phyloP scores from a whole-genome alignment of 2,797 vertebrate genomes.

The Macroramphosus scolopax region DNA sequence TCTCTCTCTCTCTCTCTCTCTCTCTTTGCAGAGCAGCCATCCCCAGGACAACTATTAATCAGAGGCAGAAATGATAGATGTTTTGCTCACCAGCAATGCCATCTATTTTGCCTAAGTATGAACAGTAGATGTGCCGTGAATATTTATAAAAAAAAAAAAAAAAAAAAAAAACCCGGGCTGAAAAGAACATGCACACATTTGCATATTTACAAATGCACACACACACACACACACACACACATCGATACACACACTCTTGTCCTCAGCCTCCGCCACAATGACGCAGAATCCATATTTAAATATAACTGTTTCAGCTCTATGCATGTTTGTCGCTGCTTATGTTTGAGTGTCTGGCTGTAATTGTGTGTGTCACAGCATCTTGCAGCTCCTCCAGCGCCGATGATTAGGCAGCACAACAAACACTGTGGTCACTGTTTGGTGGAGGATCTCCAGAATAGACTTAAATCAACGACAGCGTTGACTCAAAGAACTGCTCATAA shows the following conservation, averaged over 20 bases:
- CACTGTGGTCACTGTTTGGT: conserved; percentile 53
- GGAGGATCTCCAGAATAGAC: conserved; percentile 46
- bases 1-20: conserved; percentile 9
- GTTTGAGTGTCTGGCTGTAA: conserved; percentile 34
- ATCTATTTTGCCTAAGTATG: conserved; percentile 78
- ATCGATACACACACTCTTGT: conserved; percentile 29
- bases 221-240: conserved; percentile 23
- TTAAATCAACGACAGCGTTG: conserved; percentile 46
- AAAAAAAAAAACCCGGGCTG: conserved; percentile 31
- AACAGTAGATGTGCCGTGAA: conserved; percentile 72
- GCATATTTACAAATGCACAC: conserved; percentile 27
- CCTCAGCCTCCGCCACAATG: conserved; percentile 56
- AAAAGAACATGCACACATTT: conserved; percentile 54
- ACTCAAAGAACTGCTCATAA: conserved; percentile 60
- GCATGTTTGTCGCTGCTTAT: conserved; percentile 35
- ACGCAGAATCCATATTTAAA: conserved; percentile 63
- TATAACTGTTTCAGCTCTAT: conserved; percentile 49
- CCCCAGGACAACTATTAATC: conserved; percentile 82
- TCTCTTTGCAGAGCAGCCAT: conserved; percentile 65
- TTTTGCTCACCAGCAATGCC: conserved; percentile 75
- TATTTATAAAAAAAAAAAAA: conserved; percentile 62
- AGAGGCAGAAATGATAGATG: conserved; percentile 82
- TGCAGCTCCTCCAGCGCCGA: conserved; percentile 52
- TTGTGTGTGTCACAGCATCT: conserved; percentile 51
- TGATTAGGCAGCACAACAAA: conserved; percentile 54